Base-by-base conservation (phyloP, 2,113 vertebrate genomes). In the Junco hyemalis region DNA sequence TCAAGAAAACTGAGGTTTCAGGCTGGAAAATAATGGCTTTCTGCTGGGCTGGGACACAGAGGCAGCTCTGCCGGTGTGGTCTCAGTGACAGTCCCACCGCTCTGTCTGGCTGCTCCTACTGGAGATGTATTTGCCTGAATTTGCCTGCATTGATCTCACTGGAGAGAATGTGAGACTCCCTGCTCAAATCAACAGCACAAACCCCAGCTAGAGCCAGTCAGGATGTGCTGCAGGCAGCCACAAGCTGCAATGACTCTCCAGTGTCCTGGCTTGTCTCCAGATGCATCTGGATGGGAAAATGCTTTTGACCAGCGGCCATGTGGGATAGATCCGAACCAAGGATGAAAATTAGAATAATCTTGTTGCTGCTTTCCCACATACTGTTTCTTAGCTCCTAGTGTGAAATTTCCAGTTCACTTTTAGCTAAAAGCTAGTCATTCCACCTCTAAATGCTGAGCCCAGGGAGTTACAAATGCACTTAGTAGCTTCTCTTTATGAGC, bases 281-380 rank as follows among this genome's bases (percentile, higher is more conserved):
- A 56, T 69, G 12, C 5, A 19, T 76, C 29, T 73, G 71, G 87
- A 90, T 86, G 26, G 63, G 68, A 92, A 83, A 94, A 86, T 60
- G 66, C 61, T 91, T 91, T 63, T 82, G 71, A 92, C 51, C 95
- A 73, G 70, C 44, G 90, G 85, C 87, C 76, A 82, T n/a, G 51
- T 94, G 90, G 81, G 92, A 92, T 0, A 80, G 63, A 90, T 96
- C 81, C 66, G 63, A 77, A 94, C 8, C 29, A 56, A 44, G 60
- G 79, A 88, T 44, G 71, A 88, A 80, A 66, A 90, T 36, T 8
- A 77, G 51, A 14, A 28, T 21, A 48, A 86, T 59, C 87, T 66
- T 76, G 28, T 36, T 88, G 69, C 50, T 88, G 66, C 56, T 88
- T 94, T 95, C 70, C 59, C 87, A 86, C 81, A 59, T 11, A 66